phyloP scores from a whole-genome alignment of 2,888 invertebrate species.

The Stramonita haemastoma region DNA sequence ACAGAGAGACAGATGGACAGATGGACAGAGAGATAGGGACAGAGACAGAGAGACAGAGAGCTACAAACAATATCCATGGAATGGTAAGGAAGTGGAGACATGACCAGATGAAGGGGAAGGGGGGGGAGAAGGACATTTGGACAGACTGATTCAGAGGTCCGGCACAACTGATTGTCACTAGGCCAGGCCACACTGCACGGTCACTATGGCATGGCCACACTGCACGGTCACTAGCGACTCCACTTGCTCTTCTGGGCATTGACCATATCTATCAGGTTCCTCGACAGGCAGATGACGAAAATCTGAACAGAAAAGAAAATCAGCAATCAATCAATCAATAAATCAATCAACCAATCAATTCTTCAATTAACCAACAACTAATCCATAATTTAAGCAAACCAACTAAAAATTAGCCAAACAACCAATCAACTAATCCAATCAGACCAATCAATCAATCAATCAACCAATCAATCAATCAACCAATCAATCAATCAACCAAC shows the following conservation, averaged over 20 bases:
- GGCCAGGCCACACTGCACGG: not conserved
- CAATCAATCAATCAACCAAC: not conserved
- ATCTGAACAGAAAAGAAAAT: slow-evolving; percentile 51
- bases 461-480: not conserved
- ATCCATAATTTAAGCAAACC: not conserved
- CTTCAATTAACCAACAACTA: not conserved
- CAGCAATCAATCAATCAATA: not conserved
- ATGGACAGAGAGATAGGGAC: no score
- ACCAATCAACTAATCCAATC: not conserved
- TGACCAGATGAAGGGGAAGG: no score
- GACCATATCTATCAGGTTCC: slow-evolving; percentile 54
- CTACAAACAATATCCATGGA: no score
- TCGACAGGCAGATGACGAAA: slow-evolving; percentile 55
- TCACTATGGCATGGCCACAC: not conserved
- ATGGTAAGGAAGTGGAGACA: no score
- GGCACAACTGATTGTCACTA: not conserved
- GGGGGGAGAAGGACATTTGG: not conserved
- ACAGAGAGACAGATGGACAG: no score
- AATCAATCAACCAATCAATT: not conserved
- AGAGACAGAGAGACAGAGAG: no score
- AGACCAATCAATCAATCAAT: not conserved
- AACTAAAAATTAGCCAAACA: not conserved
- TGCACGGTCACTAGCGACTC: slow-evolving; percentile 21
- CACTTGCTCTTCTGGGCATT: slow-evolving; percentile 55
- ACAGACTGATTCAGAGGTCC: not conserved